Conservation (phyloP, 2,888 invertebrate genomes). For the Terebella lapidaria region DNA sequence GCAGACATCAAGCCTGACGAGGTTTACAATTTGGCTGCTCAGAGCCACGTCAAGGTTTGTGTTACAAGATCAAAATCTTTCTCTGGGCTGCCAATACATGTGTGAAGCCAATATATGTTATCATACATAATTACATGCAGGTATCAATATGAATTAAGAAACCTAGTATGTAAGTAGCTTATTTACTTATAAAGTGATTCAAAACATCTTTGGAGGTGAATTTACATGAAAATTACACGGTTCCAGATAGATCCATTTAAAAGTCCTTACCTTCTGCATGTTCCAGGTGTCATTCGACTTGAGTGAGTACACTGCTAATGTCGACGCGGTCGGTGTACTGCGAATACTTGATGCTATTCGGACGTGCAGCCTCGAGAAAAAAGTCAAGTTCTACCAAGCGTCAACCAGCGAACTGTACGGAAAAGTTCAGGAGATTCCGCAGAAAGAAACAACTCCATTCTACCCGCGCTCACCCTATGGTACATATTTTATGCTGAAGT, state of each 20-base stretch:
- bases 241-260: too few relatives aligned
- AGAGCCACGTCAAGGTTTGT: conserved; percentile 67
- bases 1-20: conserved; percentile 76
- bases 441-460: conserved; percentile 54
- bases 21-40: conserved; percentile 96
- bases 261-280: too few relatives aligned
- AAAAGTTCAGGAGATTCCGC: conserved; percentile 53
- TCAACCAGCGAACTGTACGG: conserved; percentile 55
- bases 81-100: too few relatives aligned
- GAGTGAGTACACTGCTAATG: conserved; percentile 96
- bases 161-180: too few relatives aligned
- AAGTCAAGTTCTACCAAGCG: conserved; percentile 52
- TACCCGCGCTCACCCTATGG: conserved; percentile 55
- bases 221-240: too few relatives aligned
- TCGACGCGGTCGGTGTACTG: conserved; percentile 53
- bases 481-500: too few relatives aligned
- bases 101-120: too few relatives aligned
- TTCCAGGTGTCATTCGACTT: conserved; percentile 84
- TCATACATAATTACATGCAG: too few relatives aligned
- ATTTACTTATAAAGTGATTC: too few relatives aligned
- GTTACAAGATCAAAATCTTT: too few relatives aligned
- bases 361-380: conserved; percentile 43
- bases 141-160: too few relatives aligned
- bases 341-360: conserved; percentile 52
- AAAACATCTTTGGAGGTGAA: too few relatives aligned